Base-by-base conservation (phyloP, 2,113 vertebrate genomes). In the Syrmaticus mikado region DNA sequence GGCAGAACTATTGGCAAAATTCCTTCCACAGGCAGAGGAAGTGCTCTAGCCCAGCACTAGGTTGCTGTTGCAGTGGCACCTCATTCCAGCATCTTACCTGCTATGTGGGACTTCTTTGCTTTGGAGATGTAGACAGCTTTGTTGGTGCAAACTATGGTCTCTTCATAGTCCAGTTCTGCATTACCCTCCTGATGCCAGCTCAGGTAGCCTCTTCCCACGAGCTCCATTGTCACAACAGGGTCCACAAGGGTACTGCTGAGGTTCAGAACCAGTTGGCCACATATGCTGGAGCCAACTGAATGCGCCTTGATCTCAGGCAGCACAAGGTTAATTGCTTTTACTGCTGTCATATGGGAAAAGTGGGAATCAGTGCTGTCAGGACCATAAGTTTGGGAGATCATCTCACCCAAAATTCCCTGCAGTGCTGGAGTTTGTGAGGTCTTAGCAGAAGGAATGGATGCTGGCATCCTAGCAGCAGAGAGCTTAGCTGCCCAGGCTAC, bases 61-160 rank as follows among this genome's bases (percentile, higher is more conserved):
- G 32, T 10, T 58, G 25, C 32, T 65, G 19, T 32, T 86, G 8
- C 82, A 43, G 2, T 4, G 15, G 11, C 0, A 0, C 12, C 32
- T 61, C 2, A 0, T 77, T 57, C 7, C 19, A 20, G 16, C 5
- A 18, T 73, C 67, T 94, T 71, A 89, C 45, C 13, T 4, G 34
- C 17, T 58, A 3, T 43, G 17, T 41, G 36, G 30, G 86, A 86
- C 36, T 80, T 68, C 48, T 36, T 50, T 11, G 19, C 27, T 81
- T 76, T 68, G 55, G 19, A 76, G 40, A 70, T 1, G 1, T 34
- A 70, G 43, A 32, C 25, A 82, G 19, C 25, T 48, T 80, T 10
- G 22, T 62, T 92, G 27, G 46, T 92, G 36, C 11, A 85, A 74
- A 24, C 27, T 1, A 0, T 45, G 20, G 2, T 36, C 81, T 66